phyloP scores from a whole-genome alignment of 2,888 invertebrate genomes.

The Resseliella maxima region DNA sequence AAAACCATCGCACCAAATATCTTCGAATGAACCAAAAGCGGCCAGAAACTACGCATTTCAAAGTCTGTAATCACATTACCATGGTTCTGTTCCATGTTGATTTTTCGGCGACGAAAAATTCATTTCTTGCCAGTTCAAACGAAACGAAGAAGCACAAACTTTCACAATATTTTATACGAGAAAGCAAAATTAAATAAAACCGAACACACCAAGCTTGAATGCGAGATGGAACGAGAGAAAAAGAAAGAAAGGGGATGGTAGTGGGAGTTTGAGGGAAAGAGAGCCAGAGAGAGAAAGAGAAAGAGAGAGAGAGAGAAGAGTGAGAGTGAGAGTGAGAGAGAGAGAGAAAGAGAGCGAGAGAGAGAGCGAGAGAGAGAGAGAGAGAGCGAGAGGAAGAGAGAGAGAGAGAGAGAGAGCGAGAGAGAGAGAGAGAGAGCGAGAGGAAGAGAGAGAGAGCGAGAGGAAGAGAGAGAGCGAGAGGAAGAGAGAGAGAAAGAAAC shows the following conservation, averaged over 20 bases:
- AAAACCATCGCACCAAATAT: background rate
- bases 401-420: background rate
- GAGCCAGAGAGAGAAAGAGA: too few relatives aligned
- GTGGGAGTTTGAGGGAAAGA: background rate
- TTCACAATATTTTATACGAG: conserved; percentile 12
- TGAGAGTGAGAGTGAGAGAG: too few relatives aligned
- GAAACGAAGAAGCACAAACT: conserved; percentile 16
- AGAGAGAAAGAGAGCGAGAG: background rate
- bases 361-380: too few relatives aligned
- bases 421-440: too few relatives aligned
- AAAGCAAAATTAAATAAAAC: conserved; percentile 54
- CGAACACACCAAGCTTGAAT: background rate
- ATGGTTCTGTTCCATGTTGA: background rate
- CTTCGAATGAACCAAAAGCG: background rate
- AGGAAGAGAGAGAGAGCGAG: background rate
- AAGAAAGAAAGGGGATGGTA: background rate
- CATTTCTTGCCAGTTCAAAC: conserved; percentile 1
- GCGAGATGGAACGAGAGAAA: background rate
- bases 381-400: background rate
- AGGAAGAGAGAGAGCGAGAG: too few relatives aligned
- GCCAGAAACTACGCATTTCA: conserved; percentile 15
- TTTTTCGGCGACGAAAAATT: conserved; percentile 34
- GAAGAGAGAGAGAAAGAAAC: background rate
- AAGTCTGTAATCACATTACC: conserved; percentile 44
- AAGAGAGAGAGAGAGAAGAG: too few relatives aligned